Conservation (phyloP, 1,140 invertebrate genomes). For the Drosophila fuyamai region DNA sequence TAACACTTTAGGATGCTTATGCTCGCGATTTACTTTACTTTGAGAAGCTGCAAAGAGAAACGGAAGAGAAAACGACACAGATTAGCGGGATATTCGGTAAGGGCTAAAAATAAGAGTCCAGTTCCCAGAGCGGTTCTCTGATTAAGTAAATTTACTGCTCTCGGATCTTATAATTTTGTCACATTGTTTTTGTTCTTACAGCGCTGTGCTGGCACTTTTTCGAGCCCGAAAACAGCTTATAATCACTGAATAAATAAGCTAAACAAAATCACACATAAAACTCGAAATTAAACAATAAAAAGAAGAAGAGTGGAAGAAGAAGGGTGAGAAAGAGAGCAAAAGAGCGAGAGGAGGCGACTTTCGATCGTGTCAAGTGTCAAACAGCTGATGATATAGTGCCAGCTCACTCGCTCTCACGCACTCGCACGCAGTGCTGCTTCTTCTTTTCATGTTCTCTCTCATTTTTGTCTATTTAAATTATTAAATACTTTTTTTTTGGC, state of each 20-base stretch:
- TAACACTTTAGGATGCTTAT: conserved; percentile 59
- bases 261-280: conserved; percentile 56
- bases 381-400: conserved; percentile 73
- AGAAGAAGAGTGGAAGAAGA: neutral
- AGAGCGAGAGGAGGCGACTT: conserved; percentile 33
- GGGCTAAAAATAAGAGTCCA: conserved; percentile 37
- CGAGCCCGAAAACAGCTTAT: conserved; percentile 52
- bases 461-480: conserved; percentile 61
- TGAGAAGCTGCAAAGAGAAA: conserved; percentile 72
- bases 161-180: conserved; percentile 11
- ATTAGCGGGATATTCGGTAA: conserved; percentile 25
- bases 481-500: conserved; percentile 57
- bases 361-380: conserved; percentile 79
- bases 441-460: conserved; percentile 14
- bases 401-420: conserved; percentile 59
- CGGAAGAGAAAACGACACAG: conserved; percentile 40
- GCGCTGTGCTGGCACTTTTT: conserved; percentile 34
- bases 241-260: conserved; percentile 54
- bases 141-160: neutral
- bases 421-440: conserved; percentile 34
- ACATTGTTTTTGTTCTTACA: conserved; percentile 25
- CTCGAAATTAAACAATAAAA: conserved; percentile 37
- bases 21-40: conserved; percentile 38
- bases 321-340: conserved; percentile 3
- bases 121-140: conserved; percentile 10